These are phyloP conservation scores for Apolygus lucorum DNA, from an alignment of 1,140 invertebrate species.

Conservation along the genomic window DNA sequence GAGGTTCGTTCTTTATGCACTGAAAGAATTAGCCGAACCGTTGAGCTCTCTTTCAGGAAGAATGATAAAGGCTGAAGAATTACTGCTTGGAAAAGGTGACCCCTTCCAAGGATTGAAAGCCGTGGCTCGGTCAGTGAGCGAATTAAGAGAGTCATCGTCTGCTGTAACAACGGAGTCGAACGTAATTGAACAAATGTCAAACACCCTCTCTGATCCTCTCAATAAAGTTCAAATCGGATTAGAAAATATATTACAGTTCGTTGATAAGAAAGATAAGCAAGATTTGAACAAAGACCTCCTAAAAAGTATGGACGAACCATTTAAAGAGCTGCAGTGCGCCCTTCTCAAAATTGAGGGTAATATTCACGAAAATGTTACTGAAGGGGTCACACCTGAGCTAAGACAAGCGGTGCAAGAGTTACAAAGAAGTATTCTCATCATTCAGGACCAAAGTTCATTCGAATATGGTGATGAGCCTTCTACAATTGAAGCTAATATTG, in stretches of 20 bases:
- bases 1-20: constrained; percentile 31
- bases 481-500: constrained; percentile 33
- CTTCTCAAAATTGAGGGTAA: constrained; percentile 29
- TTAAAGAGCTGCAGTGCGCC: constrained; percentile 34
- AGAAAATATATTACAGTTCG: constrained; percentile 27
- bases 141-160: constrained; percentile 26
- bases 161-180: constrained; percentile 2
- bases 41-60: constrained; percentile 30
- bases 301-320: constrained; percentile 32
- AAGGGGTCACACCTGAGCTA: constrained; percentile 27
- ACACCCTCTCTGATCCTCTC: constrained; percentile 27
- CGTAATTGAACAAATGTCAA: constrained; percentile 19
- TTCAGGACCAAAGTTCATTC: constrained; percentile 35
- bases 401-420: constrained; percentile 33
- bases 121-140: constrained; percentile 30
- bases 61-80: constrained; percentile 32
- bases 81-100: constrained; percentile 27
- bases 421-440: constrained; percentile 32
- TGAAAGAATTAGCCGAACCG: constrained; percentile 32
- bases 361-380: constrained; percentile 23
- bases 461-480: constrained; percentile 33
- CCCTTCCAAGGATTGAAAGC: constrained; percentile 30
- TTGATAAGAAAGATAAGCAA: constrained; percentile 31
- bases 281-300: constrained; percentile 29
- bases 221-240: constrained; percentile 29